A percentile compares a stretch with the other conserved stretches of the same genome.
Conservation (phyloP, 2,113 vertebrate genomes). For the Carassius gibelio region DNA sequence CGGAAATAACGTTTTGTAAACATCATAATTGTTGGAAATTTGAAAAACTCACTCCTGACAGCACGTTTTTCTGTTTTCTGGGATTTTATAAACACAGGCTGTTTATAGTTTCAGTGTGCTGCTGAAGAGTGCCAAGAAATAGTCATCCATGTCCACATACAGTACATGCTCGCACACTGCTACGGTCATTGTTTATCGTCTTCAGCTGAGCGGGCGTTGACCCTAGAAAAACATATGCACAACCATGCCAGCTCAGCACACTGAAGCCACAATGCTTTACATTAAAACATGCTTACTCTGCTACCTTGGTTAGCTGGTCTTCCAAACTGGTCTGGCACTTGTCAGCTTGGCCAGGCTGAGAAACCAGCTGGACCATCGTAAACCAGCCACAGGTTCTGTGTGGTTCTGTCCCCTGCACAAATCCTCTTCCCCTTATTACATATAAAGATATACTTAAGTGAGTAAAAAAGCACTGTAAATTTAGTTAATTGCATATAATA, state of each 20-base stretch:
- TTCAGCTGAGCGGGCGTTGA: background rate
- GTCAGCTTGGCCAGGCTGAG: background rate
- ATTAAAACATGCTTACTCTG: constrained; percentile 3
- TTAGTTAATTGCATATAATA: background rate
- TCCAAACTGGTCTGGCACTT: background rate
- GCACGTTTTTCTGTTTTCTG: background rate
- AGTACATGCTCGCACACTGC: background rate
- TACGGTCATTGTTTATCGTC: background rate
- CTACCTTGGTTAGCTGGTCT: constrained; percentile 1
- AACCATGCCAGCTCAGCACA: constrained; percentile 13
- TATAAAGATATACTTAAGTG: background rate
- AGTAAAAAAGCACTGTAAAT: background rate
- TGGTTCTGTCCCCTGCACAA: background rate
- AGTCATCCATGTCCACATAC: constrained; percentile 28
- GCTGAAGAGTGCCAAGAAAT: constrained; percentile 41
- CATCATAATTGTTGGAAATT: constrained; percentile 8
- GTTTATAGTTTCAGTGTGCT: constrained; percentile 45
- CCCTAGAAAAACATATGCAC: background rate
- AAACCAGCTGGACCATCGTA: background rate
- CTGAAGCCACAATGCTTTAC: background rate
- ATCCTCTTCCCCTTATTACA: background rate
- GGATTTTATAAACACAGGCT: constrained; percentile 16
- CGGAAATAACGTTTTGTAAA: background rate
- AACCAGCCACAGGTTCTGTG: background rate
- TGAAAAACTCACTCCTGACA: constrained; percentile 1